Conservation (phyloP, 1,140 invertebrate genomes). For the Conus ventricosus region DNA sequence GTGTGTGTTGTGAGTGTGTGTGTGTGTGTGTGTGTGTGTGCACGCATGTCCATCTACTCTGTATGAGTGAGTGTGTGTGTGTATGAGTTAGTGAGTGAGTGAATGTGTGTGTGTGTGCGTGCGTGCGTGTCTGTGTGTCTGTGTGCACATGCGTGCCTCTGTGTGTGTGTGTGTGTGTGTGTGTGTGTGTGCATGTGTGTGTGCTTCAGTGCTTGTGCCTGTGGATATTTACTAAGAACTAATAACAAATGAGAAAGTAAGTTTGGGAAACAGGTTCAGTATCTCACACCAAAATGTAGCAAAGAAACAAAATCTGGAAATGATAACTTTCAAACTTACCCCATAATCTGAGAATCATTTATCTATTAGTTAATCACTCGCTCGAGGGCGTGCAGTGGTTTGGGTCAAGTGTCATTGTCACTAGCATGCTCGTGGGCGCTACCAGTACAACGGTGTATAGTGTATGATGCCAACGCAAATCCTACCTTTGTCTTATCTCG, state of each 20-base stretch:
- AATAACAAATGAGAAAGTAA: neutral
- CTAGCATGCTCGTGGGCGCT: no score
- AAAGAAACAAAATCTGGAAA: no score
- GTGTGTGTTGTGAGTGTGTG: neutral
- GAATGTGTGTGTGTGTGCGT: neutral
- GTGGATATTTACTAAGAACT: neutral
- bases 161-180: neutral
- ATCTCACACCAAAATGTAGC: no score
- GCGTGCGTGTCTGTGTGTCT: neutral
- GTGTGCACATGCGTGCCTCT: neutral
- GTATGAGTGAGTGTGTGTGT: neutral
- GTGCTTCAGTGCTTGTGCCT: neutral
- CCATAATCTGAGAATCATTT: no score
- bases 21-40: neutral
- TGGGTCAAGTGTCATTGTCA: no score
- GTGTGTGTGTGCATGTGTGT: neutral
- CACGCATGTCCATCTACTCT: neutral
- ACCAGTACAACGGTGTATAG: no score
- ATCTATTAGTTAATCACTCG: no score
- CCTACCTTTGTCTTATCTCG: no score
- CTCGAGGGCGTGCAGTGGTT: no score
- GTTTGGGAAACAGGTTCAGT: neutral
- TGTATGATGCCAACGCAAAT: no score
- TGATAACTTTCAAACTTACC: no score
- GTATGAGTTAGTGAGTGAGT: no score